Percentiles rank a stretch among this genome's conserved stretches.
Conservation (phyloP, 2,797 vertebrate species). For the Scyliorhinus canicula region DNA sequence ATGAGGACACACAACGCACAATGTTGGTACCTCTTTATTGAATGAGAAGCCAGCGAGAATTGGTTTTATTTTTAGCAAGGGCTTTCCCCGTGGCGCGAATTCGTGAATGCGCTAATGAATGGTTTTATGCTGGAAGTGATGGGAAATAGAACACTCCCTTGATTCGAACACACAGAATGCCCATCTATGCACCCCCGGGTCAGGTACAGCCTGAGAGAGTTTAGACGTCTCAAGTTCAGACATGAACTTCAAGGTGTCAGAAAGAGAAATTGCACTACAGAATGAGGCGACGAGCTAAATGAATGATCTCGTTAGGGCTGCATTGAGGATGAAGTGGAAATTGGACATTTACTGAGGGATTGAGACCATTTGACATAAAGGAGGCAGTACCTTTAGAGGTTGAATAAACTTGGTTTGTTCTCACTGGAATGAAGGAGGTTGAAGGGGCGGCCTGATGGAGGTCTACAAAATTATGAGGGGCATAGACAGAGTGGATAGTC, state of each 20-base stretch:
- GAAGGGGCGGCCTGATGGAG: too few relatives aligned
- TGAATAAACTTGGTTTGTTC: too few relatives aligned
- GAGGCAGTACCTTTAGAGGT: too few relatives aligned
- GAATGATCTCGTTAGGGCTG: background rate
- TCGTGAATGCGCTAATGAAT: background rate
- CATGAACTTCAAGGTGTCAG: background rate
- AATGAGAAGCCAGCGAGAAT: background rate
- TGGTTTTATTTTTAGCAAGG: background rate
- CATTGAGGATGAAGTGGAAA: constrained; percentile 8
- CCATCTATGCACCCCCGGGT: background rate
- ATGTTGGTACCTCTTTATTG: background rate
- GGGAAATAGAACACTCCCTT: background rate
- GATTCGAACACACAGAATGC: background rate
- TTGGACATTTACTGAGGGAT: background rate
- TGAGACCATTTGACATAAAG: background rate
- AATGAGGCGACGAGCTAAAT: background rate
- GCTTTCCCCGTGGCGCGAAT: background rate
- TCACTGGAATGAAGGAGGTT: too few relatives aligned
- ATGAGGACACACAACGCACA: background rate
- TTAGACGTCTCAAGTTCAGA: background rate
- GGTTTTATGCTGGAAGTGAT: background rate
- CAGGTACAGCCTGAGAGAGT: background rate
- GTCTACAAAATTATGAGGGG: too few relatives aligned
- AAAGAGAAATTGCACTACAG: background rate
- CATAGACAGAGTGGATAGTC: too few relatives aligned